These are phyloP conservation scores for Drosophila aldrichi DNA, from an alignment of 2,888 invertebrate genomes.

Conservation along the genomic window DNA sequence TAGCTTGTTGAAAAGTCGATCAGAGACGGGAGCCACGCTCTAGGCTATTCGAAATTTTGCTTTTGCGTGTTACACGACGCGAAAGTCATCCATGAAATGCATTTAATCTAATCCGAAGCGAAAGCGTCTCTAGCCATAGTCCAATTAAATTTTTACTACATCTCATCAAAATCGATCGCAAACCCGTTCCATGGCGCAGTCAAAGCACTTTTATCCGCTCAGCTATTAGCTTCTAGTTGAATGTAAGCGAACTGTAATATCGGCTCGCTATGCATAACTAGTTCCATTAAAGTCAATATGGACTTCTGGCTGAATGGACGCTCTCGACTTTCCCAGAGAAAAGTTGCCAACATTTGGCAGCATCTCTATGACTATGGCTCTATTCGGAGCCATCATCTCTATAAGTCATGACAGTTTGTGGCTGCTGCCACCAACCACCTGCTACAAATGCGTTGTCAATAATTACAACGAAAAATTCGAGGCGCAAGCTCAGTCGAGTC, in stretches of 20 bases:
- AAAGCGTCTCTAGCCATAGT: slow-evolving; percentile 41
- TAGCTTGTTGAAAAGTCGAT: background rate
- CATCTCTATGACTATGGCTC: slow-evolving; percentile 33
- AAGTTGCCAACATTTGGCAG: background rate
- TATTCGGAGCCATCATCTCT: slow-evolving; percentile 33
- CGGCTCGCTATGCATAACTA: slow-evolving; percentile 42
- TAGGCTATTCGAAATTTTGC: background rate
- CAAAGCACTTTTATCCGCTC: slow-evolving; percentile 21
- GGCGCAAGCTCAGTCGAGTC: slow-evolving; percentile 8
- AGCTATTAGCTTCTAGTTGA: slow-evolving; percentile 25
- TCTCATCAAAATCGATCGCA: slow-evolving; percentile 16
- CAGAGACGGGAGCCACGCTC: background rate
- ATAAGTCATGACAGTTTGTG: slow-evolving; percentile 44
- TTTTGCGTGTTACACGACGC: background rate
- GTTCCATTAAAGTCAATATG: slow-evolving; percentile 42
- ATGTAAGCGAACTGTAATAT: slow-evolving; percentile 39
- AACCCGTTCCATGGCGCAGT: slow-evolving; percentile 38
- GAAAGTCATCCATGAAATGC: background rate
- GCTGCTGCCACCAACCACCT: slow-evolving; percentile 49
- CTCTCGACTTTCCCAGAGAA: slow-evolving; percentile 13
- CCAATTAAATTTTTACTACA: slow-evolving; percentile 49
- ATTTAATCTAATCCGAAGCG: slow-evolving; percentile 35
- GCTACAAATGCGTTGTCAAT: slow-evolving; percentile 68
- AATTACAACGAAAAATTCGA: slow-evolving; percentile 65
- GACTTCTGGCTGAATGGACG: slow-evolving; percentile 2